Evolutionary conservation across 2,113 vertebrate species (phyloP).

Genomic region (Pedionomus torquatus): DNA sequence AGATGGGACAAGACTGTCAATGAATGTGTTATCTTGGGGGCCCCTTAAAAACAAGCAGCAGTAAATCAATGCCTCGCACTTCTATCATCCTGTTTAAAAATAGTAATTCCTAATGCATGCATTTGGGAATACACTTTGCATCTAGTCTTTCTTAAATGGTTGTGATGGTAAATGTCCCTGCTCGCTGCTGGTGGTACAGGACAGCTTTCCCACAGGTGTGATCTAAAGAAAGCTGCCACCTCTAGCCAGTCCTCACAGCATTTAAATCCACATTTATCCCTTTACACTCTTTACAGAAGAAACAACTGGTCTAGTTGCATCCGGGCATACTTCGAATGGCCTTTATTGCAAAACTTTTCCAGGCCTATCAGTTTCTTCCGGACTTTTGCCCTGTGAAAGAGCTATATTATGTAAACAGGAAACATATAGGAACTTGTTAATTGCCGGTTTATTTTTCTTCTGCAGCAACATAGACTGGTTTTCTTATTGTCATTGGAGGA

Average conservation of each 20-base stretch:
- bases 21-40: background rate
- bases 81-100: background rate
- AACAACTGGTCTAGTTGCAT: background rate
- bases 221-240: background rate
- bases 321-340: background rate
- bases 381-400: background rate
- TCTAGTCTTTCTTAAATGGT: background rate
- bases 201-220: background rate
- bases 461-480: background rate
- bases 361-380: conserved; percentile 31
- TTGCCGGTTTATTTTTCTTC: conserved; percentile 60
- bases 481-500: conserved; percentile 30
- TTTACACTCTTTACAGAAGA: background rate
- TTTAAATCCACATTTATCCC: background rate
- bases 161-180: background rate
- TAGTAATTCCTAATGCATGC: background rate
- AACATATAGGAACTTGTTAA: conserved; percentile 63
- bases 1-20: background rate
- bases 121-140: background rate
- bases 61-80: background rate
- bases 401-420: conserved; percentile 54
- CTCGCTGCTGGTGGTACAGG: background rate
- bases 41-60: background rate
- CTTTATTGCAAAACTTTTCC: conserved; percentile 18
- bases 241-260: background rate